These are phyloP conservation scores for Gymnogyps californianus DNA, from an alignment of 2,113 vertebrate species.

Conservation along the genomic window DNA sequence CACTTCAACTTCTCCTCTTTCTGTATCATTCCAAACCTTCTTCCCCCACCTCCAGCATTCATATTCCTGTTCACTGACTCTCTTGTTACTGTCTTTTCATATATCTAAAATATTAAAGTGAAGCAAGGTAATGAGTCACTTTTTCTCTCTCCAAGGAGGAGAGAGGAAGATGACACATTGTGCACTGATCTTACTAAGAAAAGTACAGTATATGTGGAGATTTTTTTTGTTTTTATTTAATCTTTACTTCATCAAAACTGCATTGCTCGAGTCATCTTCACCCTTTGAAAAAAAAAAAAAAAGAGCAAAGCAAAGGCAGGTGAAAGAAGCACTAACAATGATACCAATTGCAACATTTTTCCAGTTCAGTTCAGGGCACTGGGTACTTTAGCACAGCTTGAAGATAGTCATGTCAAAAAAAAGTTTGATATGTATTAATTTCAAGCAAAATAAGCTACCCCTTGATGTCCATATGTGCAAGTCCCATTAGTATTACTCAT, in stretches of 20 bases:
- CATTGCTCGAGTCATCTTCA: neutral
- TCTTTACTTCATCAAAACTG: constrained; percentile 36
- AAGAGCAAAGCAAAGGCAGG: neutral
- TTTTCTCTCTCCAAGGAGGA: constrained; percentile 53
- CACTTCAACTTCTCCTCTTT: neutral
- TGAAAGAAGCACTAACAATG: neutral
- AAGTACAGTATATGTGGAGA: neutral
- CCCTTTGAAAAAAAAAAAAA: neutral
- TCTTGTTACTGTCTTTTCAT: constrained; percentile 29
- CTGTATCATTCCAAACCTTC: neutral
- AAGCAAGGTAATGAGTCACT: constrained; percentile 29
- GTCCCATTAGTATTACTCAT: neutral
- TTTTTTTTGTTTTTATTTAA: constrained; percentile 18
- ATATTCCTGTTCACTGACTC: constrained; percentile 1
- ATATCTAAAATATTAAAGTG: constrained; percentile 57
- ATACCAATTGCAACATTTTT: neutral
- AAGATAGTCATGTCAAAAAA: neutral
- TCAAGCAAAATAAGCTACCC: neutral
- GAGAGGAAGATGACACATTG: constrained; percentile 53
- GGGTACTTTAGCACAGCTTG: neutral
- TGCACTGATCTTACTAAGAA: constrained; percentile 33
- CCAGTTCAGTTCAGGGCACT: neutral
- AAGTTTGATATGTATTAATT: neutral
- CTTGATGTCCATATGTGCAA: neutral
- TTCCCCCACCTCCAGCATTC: neutral